Percentiles rank a stretch among this genome's conserved stretches.
Evolutionary conservation across 2,888 invertebrate genomes (phyloP).

Genomic region (Cyaniris semiargus): DNA sequence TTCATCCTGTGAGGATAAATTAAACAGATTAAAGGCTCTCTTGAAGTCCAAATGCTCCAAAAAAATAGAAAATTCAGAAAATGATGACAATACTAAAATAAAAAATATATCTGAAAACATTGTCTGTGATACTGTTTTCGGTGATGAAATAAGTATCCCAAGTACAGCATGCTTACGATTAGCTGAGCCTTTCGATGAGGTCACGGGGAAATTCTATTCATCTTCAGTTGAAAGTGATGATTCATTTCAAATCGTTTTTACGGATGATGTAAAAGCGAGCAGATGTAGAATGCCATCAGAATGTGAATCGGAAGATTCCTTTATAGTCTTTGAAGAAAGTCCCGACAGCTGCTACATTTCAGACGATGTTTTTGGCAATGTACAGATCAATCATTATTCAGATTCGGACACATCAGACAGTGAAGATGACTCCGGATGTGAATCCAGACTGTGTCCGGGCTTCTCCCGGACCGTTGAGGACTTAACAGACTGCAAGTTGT

Average conservation of each 20-base stretch:
- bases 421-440: conserved; percentile 42
- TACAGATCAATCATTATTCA: conserved; percentile 42
- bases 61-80: background rate
- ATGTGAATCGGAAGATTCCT: conserved; percentile 82
- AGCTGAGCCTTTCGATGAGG: conserved; percentile 62
- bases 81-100: conserved; percentile 19
- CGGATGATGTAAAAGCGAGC: conserved; percentile 51
- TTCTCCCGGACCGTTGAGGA: conserved; percentile 65
- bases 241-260: conserved; percentile 73
- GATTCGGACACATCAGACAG: conserved; percentile 44
- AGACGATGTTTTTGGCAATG: conserved; percentile 64
- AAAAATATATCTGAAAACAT: conserved; percentile 38
- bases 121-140: conserved; percentile 52
- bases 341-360: conserved; percentile 67
- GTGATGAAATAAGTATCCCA: conserved; percentile 50
- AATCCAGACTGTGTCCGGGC: conserved; percentile 37
- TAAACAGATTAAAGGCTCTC: conserved; percentile 60
- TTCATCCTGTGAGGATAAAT: conserved; percentile 64
- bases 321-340: conserved; percentile 74
- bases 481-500: conserved; percentile 65
- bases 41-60: conserved; percentile 45
- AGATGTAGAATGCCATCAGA: conserved; percentile 61
- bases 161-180: conserved; percentile 33
- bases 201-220: conserved; percentile 61
- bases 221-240: conserved; percentile 64